Percentiles rank a stretch among this genome's conserved stretches.
Evolutionary conservation across 2,113 vertebrate genomes (phyloP).

Genomic region (Larimichthys crocea): DNA sequence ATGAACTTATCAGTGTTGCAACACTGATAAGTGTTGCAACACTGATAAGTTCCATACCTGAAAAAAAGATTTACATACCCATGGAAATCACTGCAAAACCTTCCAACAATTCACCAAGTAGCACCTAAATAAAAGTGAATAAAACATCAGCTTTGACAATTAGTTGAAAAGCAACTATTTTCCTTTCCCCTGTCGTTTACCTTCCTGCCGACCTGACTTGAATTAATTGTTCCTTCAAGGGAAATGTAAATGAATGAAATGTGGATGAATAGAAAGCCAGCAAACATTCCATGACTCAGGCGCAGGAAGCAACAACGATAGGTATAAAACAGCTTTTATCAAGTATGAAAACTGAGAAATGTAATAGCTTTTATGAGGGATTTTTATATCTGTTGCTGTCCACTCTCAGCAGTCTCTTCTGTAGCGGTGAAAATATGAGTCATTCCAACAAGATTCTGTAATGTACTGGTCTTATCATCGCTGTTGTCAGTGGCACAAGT

Average conservation of each 20-base stretch:
- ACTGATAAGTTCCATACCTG: neutral
- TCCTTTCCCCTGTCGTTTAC: neutral
- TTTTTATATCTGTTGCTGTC: neutral
- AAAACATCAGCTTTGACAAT: neutral
- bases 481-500: neutral
- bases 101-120: neutral
- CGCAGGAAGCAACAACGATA: neutral
- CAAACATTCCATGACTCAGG: neutral
- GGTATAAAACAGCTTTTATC: neutral
- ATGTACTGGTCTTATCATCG: neutral
- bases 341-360: neutral
- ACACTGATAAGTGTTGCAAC: too few species aligned
- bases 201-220: neutral
- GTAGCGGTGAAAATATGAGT: neutral
- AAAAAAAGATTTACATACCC: neutral
- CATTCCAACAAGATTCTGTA: neutral
- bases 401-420: neutral
- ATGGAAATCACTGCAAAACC: neutral
- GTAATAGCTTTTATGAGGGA: neutral
- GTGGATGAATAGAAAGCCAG: neutral
- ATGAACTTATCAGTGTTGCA: neutral
- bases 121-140: neutral
- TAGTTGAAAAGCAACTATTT: neutral
- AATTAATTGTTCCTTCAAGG: neutral
- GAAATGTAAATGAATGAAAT: neutral